These are phyloP conservation scores for Noctua janthina DNA, from an alignment of 2,888 invertebrate genomes.

Conservation along the genomic window DNA sequence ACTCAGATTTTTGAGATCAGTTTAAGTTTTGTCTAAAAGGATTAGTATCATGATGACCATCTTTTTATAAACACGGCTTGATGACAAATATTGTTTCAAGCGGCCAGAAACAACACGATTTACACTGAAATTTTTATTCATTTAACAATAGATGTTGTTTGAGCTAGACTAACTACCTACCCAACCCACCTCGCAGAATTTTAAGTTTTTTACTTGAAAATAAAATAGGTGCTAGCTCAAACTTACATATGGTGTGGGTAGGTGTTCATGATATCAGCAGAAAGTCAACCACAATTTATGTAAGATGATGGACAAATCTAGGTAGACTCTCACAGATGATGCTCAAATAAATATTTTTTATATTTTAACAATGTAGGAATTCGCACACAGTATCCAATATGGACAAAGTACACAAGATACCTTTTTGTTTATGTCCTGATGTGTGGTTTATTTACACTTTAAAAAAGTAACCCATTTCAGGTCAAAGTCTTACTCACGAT, in stretches of 20 bases:
- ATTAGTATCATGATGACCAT: constrained; percentile 73
- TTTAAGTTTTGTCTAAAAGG: constrained; percentile 56
- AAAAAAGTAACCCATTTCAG: constrained; percentile 86
- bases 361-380: constrained; percentile 89
- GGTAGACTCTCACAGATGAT: constrained; percentile 87
- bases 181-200: constrained; percentile 75
- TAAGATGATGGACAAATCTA: constrained; percentile 87
- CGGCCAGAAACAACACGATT: constrained; percentile 82
- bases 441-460: constrained; percentile 88
- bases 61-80: constrained; percentile 78
- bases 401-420: constrained; percentile 85
- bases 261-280: constrained; percentile 77
- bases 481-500: constrained; percentile 89
- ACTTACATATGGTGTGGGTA: constrained; percentile 76
- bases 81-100: constrained; percentile 82
- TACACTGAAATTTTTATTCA: constrained; percentile 76
- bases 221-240: constrained; percentile 87
- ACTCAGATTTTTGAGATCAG: constrained; percentile 59
- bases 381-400: constrained; percentile 88
- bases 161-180: constrained; percentile 86
- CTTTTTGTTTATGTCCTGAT: constrained; percentile 84
- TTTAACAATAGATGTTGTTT: constrained; percentile 72
- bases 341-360: constrained; percentile 89
- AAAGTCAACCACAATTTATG: constrained; percentile 90
- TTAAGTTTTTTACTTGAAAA: constrained; percentile 70